Evolutionary conservation across 2,113 vertebrate genomes (phyloP).

Genomic region (Plecotus auritus): DNA sequence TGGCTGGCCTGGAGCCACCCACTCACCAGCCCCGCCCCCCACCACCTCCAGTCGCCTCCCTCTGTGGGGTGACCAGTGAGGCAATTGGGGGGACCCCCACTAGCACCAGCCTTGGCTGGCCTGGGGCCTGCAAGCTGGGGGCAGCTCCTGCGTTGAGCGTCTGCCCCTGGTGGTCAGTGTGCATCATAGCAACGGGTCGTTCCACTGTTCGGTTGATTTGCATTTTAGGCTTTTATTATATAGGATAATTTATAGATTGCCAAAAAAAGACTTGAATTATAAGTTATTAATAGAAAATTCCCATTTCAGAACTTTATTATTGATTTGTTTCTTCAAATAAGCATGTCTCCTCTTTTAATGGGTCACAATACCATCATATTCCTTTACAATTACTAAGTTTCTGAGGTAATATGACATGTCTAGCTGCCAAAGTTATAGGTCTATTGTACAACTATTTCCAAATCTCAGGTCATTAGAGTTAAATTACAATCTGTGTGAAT

Average conservation of each 20-base stretch:
- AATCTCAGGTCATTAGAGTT: neutral
- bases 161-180: too few species aligned
- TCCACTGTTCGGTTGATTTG: too few species aligned
- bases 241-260: neutral
- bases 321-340: neutral
- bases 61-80: too few species aligned
- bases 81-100: too few species aligned
- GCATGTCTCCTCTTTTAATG: neutral
- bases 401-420: neutral
- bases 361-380: neutral
- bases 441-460: neutral
- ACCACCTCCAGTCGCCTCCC: too few species aligned
- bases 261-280: neutral
- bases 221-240: too few species aligned
- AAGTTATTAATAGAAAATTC: conserved; percentile 12
- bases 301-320: neutral
- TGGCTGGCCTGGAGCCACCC: too few species aligned
- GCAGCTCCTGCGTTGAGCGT: too few species aligned
- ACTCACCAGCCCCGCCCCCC: too few species aligned
- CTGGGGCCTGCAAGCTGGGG: too few species aligned
- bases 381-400: neutral
- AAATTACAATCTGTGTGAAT: conserved; percentile 23
- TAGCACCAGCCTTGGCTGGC: too few species aligned
- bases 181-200: too few species aligned
- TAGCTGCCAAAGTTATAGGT: neutral